Evolutionary conservation across 2,797 vertebrate genomes (phyloP).

Genomic region (Parambassis ranga): DNA sequence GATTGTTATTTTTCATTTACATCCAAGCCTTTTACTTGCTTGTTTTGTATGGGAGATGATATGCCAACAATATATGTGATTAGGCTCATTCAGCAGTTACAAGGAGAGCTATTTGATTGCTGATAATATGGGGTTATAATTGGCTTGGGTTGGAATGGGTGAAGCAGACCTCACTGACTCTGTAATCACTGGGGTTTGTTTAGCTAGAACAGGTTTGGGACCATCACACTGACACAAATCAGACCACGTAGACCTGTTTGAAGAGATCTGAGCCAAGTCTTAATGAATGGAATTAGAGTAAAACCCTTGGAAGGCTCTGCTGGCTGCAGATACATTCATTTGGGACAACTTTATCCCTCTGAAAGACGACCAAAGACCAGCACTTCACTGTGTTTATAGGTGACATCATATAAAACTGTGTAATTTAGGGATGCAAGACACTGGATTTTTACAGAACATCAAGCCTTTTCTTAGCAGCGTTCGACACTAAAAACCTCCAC

Average conservation of each 20-base stretch:
- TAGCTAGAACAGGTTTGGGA: constrained; percentile 37
- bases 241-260: constrained; percentile 9
- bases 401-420: neutral
- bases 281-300: neutral
- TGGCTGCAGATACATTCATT: neutral
- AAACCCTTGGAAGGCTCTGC: neutral
- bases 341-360: neutral
- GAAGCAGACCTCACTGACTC: constrained; percentile 30
- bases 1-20: constrained; percentile 53
- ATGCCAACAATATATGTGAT: constrained; percentile 64
- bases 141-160: constrained; percentile 14
- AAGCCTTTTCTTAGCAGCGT: too few relatives aligned
- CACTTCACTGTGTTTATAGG: neutral
- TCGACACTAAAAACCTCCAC: too few relatives aligned
- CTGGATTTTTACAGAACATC: too few relatives aligned
- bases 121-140: constrained; percentile 42
- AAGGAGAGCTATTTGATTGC: constrained; percentile 38
- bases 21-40: constrained; percentile 39
- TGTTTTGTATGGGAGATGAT: constrained; percentile 45
- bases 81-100: constrained; percentile 49
- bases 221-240: constrained; percentile 9
- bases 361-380: neutral
- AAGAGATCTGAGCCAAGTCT: constrained; percentile 4
- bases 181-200: constrained; percentile 56
- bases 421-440: too few relatives aligned